Evolutionary conservation across 2,888 invertebrate genomes (phyloP).

Genomic region (Zygaena filipendulae): DNA sequence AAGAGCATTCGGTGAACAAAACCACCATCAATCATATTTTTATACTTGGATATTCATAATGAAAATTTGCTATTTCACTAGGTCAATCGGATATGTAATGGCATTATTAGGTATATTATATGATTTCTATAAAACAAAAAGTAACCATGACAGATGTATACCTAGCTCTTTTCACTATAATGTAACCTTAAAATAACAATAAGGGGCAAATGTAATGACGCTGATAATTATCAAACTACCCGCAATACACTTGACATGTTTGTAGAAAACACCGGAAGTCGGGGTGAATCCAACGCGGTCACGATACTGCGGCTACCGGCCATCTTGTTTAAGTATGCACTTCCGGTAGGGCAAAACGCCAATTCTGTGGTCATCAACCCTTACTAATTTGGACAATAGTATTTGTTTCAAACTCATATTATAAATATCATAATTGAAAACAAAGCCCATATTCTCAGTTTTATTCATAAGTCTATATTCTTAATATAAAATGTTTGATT

Average conservation of each 20-base stretch:
- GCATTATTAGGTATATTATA: too few relatives aligned
- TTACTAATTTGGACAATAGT: conserved; percentile 24
- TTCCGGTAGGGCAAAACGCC: conserved; percentile 37
- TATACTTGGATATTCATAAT: too few relatives aligned
- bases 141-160: conserved; percentile 54
- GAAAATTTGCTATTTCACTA: too few relatives aligned
- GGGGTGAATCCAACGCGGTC: conserved; percentile 58
- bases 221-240: conserved; percentile 57
- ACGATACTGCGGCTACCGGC: conserved; percentile 52
- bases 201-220: conserved; percentile 35
- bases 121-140: too few relatives aligned
- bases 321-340: conserved; percentile 60
- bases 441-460: too few relatives aligned
- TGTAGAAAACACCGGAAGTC: conserved; percentile 50
- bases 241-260: conserved; percentile 58
- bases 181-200: conserved; percentile 35
- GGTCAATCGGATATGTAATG: too few relatives aligned
- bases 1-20: too few relatives aligned
- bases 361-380: conserved; percentile 39
- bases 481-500: too few relatives aligned
- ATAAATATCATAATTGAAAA: too few relatives aligned
- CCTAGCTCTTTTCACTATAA: conserved; percentile 18
- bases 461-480: too few relatives aligned
- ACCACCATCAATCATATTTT: too few relatives aligned
- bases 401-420: too few relatives aligned